These are phyloP conservation scores for Anarsia innoxiella DNA, from an alignment of 2,888 invertebrate genomes.

Conservation along the genomic window DNA sequence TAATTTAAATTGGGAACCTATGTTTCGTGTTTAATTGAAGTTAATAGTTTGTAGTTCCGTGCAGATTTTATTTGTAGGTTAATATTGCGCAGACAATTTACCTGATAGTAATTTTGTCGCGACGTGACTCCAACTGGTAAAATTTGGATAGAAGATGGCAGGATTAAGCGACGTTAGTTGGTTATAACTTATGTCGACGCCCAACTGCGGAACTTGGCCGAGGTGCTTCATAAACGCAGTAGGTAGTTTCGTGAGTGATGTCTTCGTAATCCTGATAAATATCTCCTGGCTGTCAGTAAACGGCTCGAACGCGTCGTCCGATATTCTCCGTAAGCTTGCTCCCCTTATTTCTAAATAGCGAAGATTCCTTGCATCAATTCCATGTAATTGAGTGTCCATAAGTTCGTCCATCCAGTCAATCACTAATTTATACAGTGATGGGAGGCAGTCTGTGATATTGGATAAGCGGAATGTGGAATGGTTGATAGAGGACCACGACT, in stretches of 20 bases:
- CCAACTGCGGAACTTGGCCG: slow-evolving; percentile 85
- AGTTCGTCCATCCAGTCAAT: slow-evolving; percentile 84
- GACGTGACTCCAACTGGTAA: slow-evolving; percentile 89
- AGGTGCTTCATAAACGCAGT: slow-evolving; percentile 85
- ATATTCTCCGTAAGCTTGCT: slow-evolving; percentile 80
- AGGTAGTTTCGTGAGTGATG: slow-evolving; percentile 86
- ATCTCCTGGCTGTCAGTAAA: slow-evolving; percentile 85
- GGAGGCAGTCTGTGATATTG: slow-evolving; percentile 81
- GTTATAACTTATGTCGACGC: slow-evolving; percentile 88
- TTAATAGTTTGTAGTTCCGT: slow-evolving; percentile 8
- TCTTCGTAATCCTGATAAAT: slow-evolving; percentile 83
- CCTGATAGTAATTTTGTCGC: slow-evolving; percentile 90
- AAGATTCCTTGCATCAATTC: slow-evolving; percentile 86
- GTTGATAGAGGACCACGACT: slow-evolving; percentile 85
- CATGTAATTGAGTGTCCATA: slow-evolving; percentile 84
- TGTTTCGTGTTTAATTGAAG: slow-evolving; percentile 11
- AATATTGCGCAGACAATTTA: slow-evolving; percentile 31
- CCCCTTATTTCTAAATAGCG: slow-evolving; percentile 88
- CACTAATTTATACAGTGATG: slow-evolving; percentile 83
- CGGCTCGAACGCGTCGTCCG: slow-evolving; percentile 85
- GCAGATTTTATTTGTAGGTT: slow-evolving; percentile 9
- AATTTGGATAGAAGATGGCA: slow-evolving; percentile 90
- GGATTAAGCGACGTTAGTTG: slow-evolving; percentile 86
- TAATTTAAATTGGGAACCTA: too few species aligned
- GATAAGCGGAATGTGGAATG: slow-evolving; percentile 80